Evolutionary conservation across 2,113 vertebrate genomes (phyloP), one percentile per base, ranked within the genome.

Genomic region (Neotragus pygmaeus): DNA sequence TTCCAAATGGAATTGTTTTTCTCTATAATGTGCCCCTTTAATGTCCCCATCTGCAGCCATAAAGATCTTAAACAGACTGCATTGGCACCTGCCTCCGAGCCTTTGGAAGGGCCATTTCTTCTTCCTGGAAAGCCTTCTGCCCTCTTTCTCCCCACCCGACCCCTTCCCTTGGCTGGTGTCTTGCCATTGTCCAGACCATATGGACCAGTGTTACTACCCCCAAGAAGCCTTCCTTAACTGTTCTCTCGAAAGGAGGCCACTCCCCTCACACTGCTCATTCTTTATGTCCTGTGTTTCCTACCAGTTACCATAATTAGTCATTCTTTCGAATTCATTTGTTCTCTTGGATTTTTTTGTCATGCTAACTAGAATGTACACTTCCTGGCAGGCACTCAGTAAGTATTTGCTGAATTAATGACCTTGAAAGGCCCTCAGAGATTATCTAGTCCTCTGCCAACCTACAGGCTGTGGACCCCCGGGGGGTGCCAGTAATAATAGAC

Each of bases 381-480:
- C 33, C 17, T 85, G 81, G 86, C 60, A 94, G 47, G 51, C 13
- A 36, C n/a, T 88, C 70, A 19, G 66, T 90, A 62, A 90, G 60
- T 95, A 92, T 94, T 66, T 36, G 47, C 80, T 62, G 75, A 92
- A 90, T 81, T 49, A 92, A 75, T 92, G 94, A 96, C 75, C 70
- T 92, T 30, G 51, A 39, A 96, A 85, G 58, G 36, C 43, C 80
- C 23, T 57, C 83, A 33, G 88, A 77, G 43, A 33, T 55, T 58
- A 78, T 92, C 47, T 19, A 9, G 64, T 53, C 28, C 11, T 39
- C 55, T 78, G 57, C 83, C 53, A 51, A 0, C 60, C 53, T 57
- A 21, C 15, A 49, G 89, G 51, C 80, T 27, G 1, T 53, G 93
- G 36, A 10, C 13, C 84, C 39, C 51, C 0, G 4, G 7, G 28